A percentile compares a stretch with the other conserved stretches of the same genome.
Conservation (phyloP, 1,140 invertebrate genomes). For the Drosophila chauvacae region DNA sequence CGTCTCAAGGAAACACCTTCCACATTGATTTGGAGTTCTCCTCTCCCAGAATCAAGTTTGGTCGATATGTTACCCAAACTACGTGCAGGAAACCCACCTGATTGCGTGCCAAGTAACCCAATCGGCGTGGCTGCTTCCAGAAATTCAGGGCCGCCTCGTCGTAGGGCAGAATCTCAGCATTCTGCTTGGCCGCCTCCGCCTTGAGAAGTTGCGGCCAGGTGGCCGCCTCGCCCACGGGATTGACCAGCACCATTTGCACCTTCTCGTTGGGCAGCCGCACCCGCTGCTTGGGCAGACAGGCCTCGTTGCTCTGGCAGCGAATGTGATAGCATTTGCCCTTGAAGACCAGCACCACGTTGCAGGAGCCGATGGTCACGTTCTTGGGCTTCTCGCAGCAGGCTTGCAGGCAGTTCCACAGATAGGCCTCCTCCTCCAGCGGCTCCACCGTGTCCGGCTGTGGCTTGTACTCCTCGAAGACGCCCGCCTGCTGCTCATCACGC, state of each 20-base stretch:
- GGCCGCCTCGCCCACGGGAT: conserved; percentile 85
- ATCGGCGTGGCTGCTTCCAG: conserved; percentile 75
- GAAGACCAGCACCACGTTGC: conserved; percentile 92
- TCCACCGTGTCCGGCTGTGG: conserved; percentile 29
- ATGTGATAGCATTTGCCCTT: conserved; percentile 91
- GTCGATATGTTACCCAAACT: background rate
- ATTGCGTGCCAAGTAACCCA: conserved; percentile 42
- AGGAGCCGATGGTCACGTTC: conserved; percentile 85
- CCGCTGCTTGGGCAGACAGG: conserved; percentile 88
- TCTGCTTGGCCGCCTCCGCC: conserved; percentile 56
- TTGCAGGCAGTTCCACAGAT: conserved; percentile 87
- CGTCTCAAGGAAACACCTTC: background rate
- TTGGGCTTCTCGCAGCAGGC: conserved; percentile 88
- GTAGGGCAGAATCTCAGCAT: conserved; percentile 54
- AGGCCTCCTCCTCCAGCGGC: conserved; percentile 65
- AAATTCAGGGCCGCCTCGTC: conserved; percentile 69
- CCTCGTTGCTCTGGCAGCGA: conserved; percentile 88
- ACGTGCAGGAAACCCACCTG: conserved; percentile 40
- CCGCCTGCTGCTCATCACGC: conserved; percentile 67
- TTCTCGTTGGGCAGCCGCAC: conserved; percentile 85
- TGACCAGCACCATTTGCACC: conserved; percentile 91
- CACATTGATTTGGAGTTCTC: too few relatives aligned
- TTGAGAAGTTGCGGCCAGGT: conserved; percentile 86
- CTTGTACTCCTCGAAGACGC: conserved; percentile 73
- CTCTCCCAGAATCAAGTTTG: background rate